Conservation (phyloP, 2,797 vertebrate species). For the Urosaurus nigricauda region DNA sequence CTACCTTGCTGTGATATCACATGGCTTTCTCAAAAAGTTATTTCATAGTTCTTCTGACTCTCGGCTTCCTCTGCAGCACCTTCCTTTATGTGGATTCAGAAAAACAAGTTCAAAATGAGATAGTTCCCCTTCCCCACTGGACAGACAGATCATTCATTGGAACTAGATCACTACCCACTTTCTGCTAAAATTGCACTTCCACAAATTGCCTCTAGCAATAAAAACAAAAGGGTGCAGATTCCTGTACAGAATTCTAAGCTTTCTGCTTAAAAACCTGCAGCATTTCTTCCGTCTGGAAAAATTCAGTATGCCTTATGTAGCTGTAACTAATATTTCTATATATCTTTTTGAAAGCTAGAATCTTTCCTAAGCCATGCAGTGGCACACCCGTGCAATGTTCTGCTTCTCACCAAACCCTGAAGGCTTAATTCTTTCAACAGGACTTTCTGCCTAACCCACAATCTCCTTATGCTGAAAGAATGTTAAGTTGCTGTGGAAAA, state of each 20-base stretch:
- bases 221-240: background rate
- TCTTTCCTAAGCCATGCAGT: background rate
- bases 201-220: background rate
- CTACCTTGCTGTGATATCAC: background rate
- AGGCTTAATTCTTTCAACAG: background rate
- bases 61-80: background rate
- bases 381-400: constrained; percentile 10
- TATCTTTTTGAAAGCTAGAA: background rate
- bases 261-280: constrained; percentile 36
- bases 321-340: background rate
- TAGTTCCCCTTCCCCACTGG: background rate
- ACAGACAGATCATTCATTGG: background rate
- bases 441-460: constrained; percentile 38
- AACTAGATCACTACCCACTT: background rate
- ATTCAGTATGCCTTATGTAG: constrained; percentile 31
- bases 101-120: background rate
- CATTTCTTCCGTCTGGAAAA: constrained; percentile 54
- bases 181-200: background rate
- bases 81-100: background rate
- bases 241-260: background rate
- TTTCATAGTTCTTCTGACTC: background rate
- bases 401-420: constrained; percentile 5
- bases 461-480: background rate
- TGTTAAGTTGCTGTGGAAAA: constrained; percentile 24
- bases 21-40: background rate